Percentiles rank a stretch among this genome's conserved stretches.
Evolutionary conservation across 2,888 invertebrate species (phyloP).

Genomic region (Caenorhabditis wallacei): DNA sequence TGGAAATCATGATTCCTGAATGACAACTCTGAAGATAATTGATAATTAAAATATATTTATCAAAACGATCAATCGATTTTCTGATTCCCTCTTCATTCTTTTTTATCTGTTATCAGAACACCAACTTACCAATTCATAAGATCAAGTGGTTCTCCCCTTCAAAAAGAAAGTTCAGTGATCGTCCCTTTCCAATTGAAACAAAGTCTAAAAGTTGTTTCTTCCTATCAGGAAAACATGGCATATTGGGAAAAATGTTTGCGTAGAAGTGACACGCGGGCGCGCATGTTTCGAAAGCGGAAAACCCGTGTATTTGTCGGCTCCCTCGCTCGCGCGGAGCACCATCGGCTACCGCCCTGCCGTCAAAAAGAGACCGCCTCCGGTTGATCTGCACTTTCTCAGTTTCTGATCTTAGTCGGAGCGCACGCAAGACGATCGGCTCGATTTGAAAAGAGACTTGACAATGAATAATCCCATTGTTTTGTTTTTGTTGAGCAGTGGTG

Average conservation of each 20-base stretch:
- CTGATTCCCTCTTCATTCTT: too few relatives aligned
- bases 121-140: not conserved
- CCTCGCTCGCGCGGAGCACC: conserved; percentile 41
- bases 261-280: conserved; percentile 44
- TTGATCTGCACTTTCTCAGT: conserved; percentile 57
- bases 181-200: not conserved
- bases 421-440: conserved; percentile 32
- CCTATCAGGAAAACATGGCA: conserved; percentile 54
- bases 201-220: conserved; percentile 24
- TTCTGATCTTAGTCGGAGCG: conserved; percentile 53
- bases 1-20: too few relatives aligned
- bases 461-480: conserved; percentile 34
- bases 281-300: conserved; percentile 66
- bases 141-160: conserved; percentile 1
- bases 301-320: conserved; percentile 53
- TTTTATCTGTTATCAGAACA: too few relatives aligned
- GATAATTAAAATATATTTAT: too few relatives aligned
- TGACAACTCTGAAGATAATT: too few relatives aligned
- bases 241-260: conserved; percentile 52
- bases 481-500: not conserved
- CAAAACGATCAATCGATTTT: too few relatives aligned
- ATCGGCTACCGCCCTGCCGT: conserved; percentile 50
- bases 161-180: conserved; percentile 19
- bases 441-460: conserved; percentile 17
- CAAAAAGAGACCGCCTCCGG: conserved; percentile 55